These are phyloP conservation scores for Gadus chalcogrammus DNA, from an alignment of 2,113 vertebrate genomes.

Conservation along the genomic window DNA sequence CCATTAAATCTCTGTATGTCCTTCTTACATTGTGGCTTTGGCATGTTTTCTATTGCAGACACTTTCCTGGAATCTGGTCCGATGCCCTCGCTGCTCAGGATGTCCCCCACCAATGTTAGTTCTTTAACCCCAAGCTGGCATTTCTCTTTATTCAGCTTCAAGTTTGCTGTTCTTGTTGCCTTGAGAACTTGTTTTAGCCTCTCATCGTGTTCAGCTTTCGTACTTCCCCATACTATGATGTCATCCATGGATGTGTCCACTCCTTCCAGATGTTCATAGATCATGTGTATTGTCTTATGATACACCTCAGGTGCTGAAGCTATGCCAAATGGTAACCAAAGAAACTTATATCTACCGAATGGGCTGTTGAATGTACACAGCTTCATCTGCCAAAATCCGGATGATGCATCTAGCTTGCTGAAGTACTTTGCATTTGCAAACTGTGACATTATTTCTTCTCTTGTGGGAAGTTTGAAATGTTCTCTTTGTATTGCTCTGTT, in stretches of 20 bases:
- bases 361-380: conserved; percentile 3
- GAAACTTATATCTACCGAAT: conserved; percentile 8
- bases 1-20: conserved; percentile 21
- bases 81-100: conserved; percentile 14
- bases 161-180: no score
- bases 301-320: conserved; percentile 21
- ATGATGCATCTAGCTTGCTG: conserved; percentile 31
- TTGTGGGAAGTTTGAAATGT: conserved; percentile 29
- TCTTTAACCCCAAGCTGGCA: conserved; percentile 9
- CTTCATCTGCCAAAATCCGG: conserved; percentile 32
- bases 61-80: conserved; percentile 30
- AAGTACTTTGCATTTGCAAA: conserved; percentile 36
- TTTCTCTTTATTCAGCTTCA: no score
- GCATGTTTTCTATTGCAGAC: conserved; percentile 25
- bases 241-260: conserved; percentile 23
- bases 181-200: no score
- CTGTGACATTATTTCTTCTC: conserved; percentile 32
- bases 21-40: conserved; percentile 12
- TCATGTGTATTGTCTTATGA: no score
- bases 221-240: background rate
- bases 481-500: conserved; percentile 34
- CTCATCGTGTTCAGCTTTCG: no score
- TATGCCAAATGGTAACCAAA: conserved; percentile 11
- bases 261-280: background rate
- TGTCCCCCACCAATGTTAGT: conserved; percentile 28